Conservation (phyloP, 2,797 vertebrate species). For the Tapirus indicus region DNA sequence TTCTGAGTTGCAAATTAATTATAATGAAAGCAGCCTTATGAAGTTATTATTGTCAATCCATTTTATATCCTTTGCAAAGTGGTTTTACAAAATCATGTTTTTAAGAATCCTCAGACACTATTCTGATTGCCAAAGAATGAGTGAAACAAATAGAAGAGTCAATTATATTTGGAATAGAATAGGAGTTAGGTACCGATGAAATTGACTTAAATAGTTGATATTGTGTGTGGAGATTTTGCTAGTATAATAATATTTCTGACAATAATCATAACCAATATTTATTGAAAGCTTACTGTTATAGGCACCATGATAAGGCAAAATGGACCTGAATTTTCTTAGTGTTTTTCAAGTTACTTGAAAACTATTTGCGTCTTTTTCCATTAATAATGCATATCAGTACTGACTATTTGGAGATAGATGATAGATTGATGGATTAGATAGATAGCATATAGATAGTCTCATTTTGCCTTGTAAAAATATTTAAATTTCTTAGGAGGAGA, state of each 20-base stretch:
- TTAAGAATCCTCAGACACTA: slow-evolving; percentile 11
- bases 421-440: not conserved
- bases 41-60: slow-evolving; percentile 31
- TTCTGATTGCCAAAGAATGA: slow-evolving; percentile 2
- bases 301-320: not conserved
- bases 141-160: not conserved
- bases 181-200: not conserved
- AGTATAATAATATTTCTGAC: not conserved
- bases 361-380: not conserved
- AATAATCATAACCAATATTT: not conserved
- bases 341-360: not conserved
- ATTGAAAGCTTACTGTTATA: not conserved
- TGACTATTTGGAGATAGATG: not conserved
- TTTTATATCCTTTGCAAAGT: not conserved
- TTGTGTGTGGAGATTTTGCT: not conserved
- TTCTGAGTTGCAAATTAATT: slow-evolving; percentile 58
- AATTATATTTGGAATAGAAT: not conserved
- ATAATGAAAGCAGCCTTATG: not conserved
- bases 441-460: not conserved
- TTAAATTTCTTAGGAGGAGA: not conserved
- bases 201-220: not conserved
- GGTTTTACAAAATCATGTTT: slow-evolving; percentile 35
- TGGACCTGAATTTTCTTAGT: not conserved
- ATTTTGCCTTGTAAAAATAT: slow-evolving; percentile 3
- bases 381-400: not conserved